Percentiles rank a stretch among this genome's conserved stretches.
These are phyloP conservation scores for Oryzias dopingdopingensis DNA, from an alignment of 2,797 vertebrate genomes.

Conservation along the genomic window DNA sequence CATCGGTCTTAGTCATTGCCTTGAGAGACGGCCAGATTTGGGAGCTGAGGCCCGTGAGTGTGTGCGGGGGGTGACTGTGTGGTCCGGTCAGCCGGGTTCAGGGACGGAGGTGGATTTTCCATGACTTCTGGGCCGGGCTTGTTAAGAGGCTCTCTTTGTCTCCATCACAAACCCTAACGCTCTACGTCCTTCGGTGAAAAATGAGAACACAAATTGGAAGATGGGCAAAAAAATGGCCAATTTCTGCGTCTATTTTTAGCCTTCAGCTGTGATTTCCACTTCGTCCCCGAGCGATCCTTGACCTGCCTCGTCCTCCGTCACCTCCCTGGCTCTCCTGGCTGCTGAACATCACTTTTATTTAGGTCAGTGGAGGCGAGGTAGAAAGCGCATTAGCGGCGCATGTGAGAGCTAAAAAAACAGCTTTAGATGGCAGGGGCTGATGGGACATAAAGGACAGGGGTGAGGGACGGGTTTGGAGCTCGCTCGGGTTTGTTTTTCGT, in stretches of 20 bases:
- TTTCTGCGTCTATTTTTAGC: constrained; percentile 57
- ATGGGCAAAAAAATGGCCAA: constrained; percentile 17
- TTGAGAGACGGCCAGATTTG: constrained; percentile 38
- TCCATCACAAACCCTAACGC: constrained; percentile 33
- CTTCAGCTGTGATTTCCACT: constrained; percentile 39
- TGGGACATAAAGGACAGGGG: constrained; percentile 18
- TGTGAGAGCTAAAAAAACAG: constrained; percentile 44
- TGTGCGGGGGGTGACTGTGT: constrained; percentile 35
- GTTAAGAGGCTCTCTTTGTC: constrained; percentile 60
- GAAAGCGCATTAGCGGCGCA: constrained; percentile 41
- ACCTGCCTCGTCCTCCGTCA: constrained; percentile 42
- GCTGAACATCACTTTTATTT: constrained; percentile 70
- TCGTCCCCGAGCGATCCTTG: constrained; percentile 59
- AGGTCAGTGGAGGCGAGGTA: constrained; percentile 62
- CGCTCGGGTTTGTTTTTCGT: constrained; percentile 15
- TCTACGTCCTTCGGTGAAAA: constrained; percentile 46
- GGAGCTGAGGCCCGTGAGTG: constrained; percentile 40
- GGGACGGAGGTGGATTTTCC: constrained; percentile 48
- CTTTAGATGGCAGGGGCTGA: constrained; percentile 44
- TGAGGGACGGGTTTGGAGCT: constrained; percentile 14
- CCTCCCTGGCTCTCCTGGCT: constrained; percentile 47
- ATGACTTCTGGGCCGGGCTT: constrained; percentile 62
- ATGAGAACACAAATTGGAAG: constrained; percentile 30
- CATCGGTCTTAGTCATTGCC: constrained; percentile 67
- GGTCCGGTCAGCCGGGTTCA: constrained; percentile 57